Conservation (phyloP, 1,140 invertebrate genomes). For the Sogatella furcifera region DNA sequence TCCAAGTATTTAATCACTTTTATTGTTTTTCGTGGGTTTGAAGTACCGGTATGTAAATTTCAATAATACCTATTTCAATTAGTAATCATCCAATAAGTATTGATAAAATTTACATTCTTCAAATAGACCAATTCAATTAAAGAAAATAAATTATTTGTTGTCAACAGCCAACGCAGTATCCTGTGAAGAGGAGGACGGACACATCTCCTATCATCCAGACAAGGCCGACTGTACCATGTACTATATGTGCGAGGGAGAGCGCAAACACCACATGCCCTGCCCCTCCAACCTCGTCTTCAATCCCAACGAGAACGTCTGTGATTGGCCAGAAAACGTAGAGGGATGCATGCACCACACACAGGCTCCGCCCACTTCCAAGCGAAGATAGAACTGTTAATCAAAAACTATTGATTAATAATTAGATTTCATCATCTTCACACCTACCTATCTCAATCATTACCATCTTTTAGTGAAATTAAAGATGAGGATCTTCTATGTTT, state of each 20-base stretch:
- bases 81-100: no score
- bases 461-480: no score
- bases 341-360: conserved; percentile 72
- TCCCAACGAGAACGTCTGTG: conserved; percentile 85
- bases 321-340: conserved; percentile 92
- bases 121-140: no score
- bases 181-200: conserved; percentile 86
- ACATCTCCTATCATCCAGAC: conserved; percentile 85
- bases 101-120: no score
- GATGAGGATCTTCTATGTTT: no score
- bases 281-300: conserved; percentile 91
- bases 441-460: no score
- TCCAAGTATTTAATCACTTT: no score
- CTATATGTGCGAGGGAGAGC: conserved; percentile 90
- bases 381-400: conserved; percentile 7
- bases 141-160: conserved; percentile 6
- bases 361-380: conserved; percentile 49
- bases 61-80: no score
- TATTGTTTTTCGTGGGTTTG: no score
- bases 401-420: no score
- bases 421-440: no score
- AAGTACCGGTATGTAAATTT: no score
- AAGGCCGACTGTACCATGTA: conserved; percentile 86
- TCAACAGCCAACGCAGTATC: conserved; percentile 69
- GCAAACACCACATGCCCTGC: conserved; percentile 96